phyloP scores from a whole-genome alignment of 1,140 invertebrate genomes.

The Conus ventricosus region DNA sequence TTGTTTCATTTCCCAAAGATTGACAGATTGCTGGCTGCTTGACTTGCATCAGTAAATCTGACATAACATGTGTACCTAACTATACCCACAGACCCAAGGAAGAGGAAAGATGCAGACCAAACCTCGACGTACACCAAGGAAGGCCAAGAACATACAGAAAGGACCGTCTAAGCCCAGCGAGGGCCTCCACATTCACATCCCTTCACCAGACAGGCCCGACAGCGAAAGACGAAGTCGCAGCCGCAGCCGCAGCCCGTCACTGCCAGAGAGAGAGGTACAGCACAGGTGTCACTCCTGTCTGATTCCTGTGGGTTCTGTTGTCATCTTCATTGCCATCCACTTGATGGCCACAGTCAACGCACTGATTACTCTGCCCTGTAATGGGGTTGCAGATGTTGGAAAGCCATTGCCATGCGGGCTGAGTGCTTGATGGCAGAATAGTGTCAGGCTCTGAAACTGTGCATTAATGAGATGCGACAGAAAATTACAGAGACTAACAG shows the following conservation, averaged over 20 bases:
- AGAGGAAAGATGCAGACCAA: neutral
- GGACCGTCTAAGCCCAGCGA: neutral
- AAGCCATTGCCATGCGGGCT: too few species aligned
- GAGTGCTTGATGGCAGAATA: too few species aligned
- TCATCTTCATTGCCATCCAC: too few species aligned
- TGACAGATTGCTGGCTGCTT: too few species aligned
- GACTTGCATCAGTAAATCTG: too few species aligned
- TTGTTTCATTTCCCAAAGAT: too few species aligned
- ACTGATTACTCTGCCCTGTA: too few species aligned
- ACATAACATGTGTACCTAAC: neutral
- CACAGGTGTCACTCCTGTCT: neutral
- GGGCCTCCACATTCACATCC: neutral
- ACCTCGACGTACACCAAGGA: neutral
- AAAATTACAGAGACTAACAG: too few species aligned
- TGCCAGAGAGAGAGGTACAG: conserved; percentile 13
- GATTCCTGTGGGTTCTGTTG: neutral
- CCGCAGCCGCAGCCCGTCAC: neutral
- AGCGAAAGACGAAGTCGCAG: neutral
- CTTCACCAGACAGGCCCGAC: neutral
- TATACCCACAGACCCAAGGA: neutral
- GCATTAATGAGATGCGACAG: too few species aligned
- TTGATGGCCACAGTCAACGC: too few species aligned
- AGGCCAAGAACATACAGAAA: neutral
- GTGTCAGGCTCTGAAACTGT: too few species aligned
- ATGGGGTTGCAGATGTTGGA: too few species aligned